phyloP scores from a whole-genome alignment of 2,797 vertebrate genomes.

The Centropyge bicolor region DNA sequence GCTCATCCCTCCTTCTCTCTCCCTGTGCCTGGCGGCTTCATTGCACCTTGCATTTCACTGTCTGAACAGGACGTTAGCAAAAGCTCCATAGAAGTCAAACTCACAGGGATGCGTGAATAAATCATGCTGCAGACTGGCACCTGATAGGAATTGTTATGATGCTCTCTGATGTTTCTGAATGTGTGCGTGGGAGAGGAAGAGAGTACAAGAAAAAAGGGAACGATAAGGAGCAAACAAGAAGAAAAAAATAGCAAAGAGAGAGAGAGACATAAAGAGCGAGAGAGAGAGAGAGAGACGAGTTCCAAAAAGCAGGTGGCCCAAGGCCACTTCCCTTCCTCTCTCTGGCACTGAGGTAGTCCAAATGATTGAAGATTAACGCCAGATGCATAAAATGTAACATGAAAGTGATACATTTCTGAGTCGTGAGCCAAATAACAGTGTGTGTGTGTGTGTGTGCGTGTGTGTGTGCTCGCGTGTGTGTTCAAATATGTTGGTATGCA shows the following conservation, averaged over 20 bases:
- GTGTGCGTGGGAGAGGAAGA: constrained; percentile 45
- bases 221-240: constrained; percentile 37
- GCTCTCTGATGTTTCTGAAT: constrained; percentile 56
- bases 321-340: constrained; percentile 50
- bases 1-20: background rate
- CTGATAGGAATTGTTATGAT: constrained; percentile 66
- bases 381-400: constrained; percentile 57
- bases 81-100: constrained; percentile 39
- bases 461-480: constrained; percentile 30
- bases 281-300: constrained; percentile 13
- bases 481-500: constrained; percentile 32
- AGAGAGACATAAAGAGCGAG: constrained; percentile 17
- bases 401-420: constrained; percentile 50
- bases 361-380: constrained; percentile 68
- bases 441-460: constrained; percentile 27
- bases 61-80: constrained; percentile 33
- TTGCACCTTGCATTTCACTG: constrained; percentile 20
- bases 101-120: constrained; percentile 60
- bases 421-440: constrained; percentile 35
- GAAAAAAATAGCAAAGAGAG: background rate
- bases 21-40: background rate
- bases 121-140: constrained; percentile 60
- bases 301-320: constrained; percentile 36
- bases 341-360: constrained; percentile 38
- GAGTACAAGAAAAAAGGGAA: constrained; percentile 22